Conservation (phyloP, 2,113 vertebrate genomes). For the Entelurus aequoreus region DNA sequence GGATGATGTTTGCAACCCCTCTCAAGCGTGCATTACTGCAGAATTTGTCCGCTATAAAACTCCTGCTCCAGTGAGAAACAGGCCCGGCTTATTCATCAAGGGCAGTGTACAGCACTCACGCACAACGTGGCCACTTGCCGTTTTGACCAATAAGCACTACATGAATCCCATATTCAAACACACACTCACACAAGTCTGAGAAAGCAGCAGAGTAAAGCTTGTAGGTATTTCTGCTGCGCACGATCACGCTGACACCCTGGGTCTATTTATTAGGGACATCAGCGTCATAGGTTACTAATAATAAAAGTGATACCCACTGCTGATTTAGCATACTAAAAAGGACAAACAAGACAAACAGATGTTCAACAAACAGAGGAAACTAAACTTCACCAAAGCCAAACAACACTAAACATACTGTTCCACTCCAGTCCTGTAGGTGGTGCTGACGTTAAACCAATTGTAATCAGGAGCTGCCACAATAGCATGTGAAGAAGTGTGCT, state of each 20-base stretch:
- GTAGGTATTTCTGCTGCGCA: slow-evolving; percentile 36
- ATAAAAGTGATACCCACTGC: slow-evolving; percentile 41
- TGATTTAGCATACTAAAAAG: slow-evolving; percentile 51
- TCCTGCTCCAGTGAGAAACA: slow-evolving; percentile 44
- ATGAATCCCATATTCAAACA: slow-evolving; percentile 51
- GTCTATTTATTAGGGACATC: slow-evolving; percentile 58
- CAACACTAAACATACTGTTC: too few relatives aligned
- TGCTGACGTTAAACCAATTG: too few relatives aligned
- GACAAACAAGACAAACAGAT: slow-evolving; percentile 5
- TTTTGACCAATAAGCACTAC: slow-evolving; percentile 41
- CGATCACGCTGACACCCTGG: slow-evolving; percentile 47
- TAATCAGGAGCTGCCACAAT: too few relatives aligned
- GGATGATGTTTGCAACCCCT: slow-evolving; percentile 11
- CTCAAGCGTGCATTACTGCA: slow-evolving; percentile 4
- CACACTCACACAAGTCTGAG: slow-evolving; percentile 4
- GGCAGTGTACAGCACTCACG: slow-evolving; percentile 33
- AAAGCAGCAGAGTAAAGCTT: slow-evolving; percentile 10
- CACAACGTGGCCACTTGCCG: slow-evolving; percentile 50
- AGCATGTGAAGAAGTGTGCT: too few relatives aligned
- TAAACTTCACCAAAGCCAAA: too few relatives aligned
- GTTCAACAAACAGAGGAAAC: too few relatives aligned
- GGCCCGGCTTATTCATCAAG: slow-evolving; percentile 41
- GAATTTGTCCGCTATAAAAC: slow-evolving; percentile 21
- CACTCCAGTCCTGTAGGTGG: too few relatives aligned
- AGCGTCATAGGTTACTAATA: slow-evolving; percentile 51